phyloP scores from a whole-genome alignment of 1,140 invertebrate species.

The Camponotus vicinus region DNA sequence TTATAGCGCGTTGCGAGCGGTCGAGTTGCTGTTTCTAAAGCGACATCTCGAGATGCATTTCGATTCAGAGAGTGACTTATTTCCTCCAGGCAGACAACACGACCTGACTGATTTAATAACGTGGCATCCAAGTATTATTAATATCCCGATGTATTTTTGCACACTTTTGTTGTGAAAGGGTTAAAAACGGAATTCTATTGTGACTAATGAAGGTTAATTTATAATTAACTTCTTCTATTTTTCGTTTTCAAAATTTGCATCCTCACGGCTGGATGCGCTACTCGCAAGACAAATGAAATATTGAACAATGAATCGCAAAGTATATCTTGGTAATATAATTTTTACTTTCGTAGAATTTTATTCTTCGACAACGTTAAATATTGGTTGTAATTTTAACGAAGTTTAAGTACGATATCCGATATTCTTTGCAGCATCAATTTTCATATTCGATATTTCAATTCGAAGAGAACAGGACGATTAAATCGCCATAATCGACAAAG shows the following conservation, averaged over 20 bases:
- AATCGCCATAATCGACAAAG: constrained; percentile 57
- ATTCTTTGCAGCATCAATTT: too few species aligned
- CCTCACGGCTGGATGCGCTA: too few species aligned
- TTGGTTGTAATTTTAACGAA: neutral
- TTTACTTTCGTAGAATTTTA: neutral
- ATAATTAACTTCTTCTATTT: constrained; percentile 21
- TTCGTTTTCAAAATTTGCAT: constrained; percentile 9
- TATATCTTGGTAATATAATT: neutral
- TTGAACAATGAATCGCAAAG: neutral
- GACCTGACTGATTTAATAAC: constrained; percentile 63
- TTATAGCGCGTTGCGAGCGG: constrained; percentile 31
- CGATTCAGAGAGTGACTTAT: neutral
- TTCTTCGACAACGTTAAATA: neutral
- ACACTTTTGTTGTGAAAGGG: constrained; percentile 23
- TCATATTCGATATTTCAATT: constrained; percentile 1
- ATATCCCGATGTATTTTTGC: constrained; percentile 49
- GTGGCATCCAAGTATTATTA: constrained; percentile 63
- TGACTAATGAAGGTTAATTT: constrained; percentile 42
- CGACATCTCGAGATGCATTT: constrained; percentile 53
- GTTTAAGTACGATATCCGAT: neutral
- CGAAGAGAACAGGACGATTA: constrained; percentile 53
- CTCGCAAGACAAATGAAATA: neutral
- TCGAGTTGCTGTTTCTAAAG: constrained; percentile 44
- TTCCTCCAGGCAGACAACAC: constrained; percentile 27
- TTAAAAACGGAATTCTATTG: constrained; percentile 59